These are phyloP conservation scores for Plagodis dolabraria DNA, from an alignment of 2,888 invertebrate species.

Conservation along the genomic window DNA sequence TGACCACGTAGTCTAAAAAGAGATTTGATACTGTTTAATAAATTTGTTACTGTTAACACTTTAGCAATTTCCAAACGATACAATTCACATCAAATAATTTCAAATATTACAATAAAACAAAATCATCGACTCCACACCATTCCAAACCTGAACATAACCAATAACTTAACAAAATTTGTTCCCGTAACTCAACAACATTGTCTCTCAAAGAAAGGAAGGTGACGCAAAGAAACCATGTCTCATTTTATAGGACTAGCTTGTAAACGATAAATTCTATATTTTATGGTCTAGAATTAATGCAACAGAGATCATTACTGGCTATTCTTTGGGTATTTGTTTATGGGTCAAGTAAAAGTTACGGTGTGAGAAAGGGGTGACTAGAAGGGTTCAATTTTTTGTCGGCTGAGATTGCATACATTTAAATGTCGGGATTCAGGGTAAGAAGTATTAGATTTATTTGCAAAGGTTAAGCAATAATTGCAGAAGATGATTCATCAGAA, in stretches of 20 bases:
- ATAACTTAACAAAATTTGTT: slow-evolving; percentile 65
- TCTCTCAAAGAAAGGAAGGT: slow-evolving; percentile 57
- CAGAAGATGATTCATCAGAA: too few species aligned
- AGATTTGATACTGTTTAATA: too few species aligned
- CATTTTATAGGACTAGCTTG: slow-evolving; percentile 78
- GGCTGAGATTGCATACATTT: slow-evolving; percentile 7
- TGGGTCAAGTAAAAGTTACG: slow-evolving; percentile 81
- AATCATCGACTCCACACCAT: slow-evolving; percentile 47
- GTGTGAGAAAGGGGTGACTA: slow-evolving; percentile 70
- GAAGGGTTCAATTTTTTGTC: slow-evolving; percentile 41
- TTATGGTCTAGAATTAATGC: slow-evolving; percentile 83
- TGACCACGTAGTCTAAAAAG: too few species aligned
- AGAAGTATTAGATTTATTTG: too few species aligned
- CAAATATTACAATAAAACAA: slow-evolving; percentile 6
- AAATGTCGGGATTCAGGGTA: background rate
- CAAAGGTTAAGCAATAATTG: too few species aligned
- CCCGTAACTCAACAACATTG: slow-evolving; percentile 76
- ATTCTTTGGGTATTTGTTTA: slow-evolving; percentile 79
- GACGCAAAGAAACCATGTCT: slow-evolving; percentile 72
- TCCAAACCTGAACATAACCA: slow-evolving; percentile 41
- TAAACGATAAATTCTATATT: slow-evolving; percentile 73
- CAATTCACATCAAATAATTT: background rate
- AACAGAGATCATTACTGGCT: slow-evolving; percentile 75
- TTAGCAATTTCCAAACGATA: too few species aligned
- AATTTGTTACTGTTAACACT: too few species aligned